Evolutionary conservation across 2,113 vertebrate species (phyloP).

Genomic region (Apteryx owenii): DNA sequence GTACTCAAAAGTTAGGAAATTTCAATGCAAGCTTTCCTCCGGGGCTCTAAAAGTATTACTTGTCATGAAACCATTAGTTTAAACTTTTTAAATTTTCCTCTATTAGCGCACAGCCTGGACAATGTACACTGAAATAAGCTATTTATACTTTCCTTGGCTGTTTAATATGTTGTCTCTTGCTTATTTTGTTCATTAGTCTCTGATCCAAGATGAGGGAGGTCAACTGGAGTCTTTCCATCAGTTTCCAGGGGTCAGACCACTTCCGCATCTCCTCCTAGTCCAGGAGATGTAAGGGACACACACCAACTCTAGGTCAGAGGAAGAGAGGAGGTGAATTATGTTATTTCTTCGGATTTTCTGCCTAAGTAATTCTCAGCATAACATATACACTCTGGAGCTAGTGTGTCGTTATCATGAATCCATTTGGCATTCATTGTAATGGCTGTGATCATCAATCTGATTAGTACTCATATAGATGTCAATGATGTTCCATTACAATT

Average conservation of each 20-base stretch:
- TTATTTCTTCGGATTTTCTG: conserved; percentile 25
- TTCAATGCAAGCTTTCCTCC: not conserved
- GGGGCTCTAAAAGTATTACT: not conserved
- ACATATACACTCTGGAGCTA: conserved; percentile 26
- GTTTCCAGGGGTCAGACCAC: not conserved
- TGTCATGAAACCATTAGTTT: not conserved
- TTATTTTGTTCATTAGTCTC: not conserved
- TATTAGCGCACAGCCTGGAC: not conserved
- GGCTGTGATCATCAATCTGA: conserved; percentile 39
- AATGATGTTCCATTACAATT: conserved; percentile 42
- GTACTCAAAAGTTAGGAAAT: not conserved
- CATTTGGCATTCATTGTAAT: conserved; percentile 18
- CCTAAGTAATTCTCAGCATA: not conserved
- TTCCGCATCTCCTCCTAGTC: not conserved
- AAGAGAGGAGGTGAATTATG: not conserved
- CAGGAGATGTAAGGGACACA: not conserved
- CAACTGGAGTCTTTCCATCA: not conserved
- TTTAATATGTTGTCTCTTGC: not conserved
- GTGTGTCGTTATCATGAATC: not conserved
- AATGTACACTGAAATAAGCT: not conserved
- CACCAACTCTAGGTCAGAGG: not conserved
- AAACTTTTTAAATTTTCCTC: not conserved
- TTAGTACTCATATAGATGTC: conserved; percentile 56
- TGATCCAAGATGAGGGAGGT: not conserved
- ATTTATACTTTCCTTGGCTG: not conserved